These are phyloP conservation scores for Oligia latruncula DNA, from an alignment of 2,888 invertebrate species.

Conservation along the genomic window DNA sequence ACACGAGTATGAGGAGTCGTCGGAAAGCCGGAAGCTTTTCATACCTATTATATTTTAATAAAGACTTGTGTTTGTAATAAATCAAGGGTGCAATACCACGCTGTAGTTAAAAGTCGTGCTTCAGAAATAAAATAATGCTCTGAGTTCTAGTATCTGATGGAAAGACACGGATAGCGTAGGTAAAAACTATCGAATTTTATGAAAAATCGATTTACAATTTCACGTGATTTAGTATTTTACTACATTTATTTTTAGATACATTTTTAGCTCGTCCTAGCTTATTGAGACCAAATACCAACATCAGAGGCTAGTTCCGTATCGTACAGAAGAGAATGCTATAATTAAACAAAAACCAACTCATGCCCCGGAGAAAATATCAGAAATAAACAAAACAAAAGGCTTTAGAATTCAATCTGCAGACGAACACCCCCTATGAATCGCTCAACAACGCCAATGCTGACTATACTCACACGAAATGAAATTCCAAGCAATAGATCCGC, in stretches of 20 bases:
- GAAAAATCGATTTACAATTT: not conserved
- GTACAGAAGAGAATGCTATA: not conserved
- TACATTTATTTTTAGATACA: not conserved
- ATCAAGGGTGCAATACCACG: not conserved
- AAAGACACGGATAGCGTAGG: not conserved
- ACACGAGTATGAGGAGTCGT: not conserved
- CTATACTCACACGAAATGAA: constrained; percentile 38
- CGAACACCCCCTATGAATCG: constrained; percentile 26
- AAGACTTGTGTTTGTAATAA: not conserved
- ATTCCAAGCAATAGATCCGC: constrained; percentile 18
- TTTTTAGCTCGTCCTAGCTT: not conserved
- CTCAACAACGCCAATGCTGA: constrained; percentile 15
- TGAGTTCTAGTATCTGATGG: not conserved
- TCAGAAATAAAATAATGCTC: not conserved
- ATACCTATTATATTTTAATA: not conserved
- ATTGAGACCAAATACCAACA: not conserved
- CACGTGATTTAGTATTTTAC: not conserved
- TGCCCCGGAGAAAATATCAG: constrained; percentile 5
- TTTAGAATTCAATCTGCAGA: constrained; percentile 43
- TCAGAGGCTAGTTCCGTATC: not conserved
- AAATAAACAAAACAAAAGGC: constrained; percentile 29
- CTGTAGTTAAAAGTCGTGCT: not conserved
- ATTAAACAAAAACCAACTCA: constrained; percentile 7
- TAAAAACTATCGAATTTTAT: not conserved
- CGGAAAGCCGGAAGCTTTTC: not conserved